Percentiles rank a stretch among this genome's conserved stretches.
Evolutionary conservation across 2,797 vertebrate genomes (phyloP).

Genomic region (Poeciliopsis presidionis): DNA sequence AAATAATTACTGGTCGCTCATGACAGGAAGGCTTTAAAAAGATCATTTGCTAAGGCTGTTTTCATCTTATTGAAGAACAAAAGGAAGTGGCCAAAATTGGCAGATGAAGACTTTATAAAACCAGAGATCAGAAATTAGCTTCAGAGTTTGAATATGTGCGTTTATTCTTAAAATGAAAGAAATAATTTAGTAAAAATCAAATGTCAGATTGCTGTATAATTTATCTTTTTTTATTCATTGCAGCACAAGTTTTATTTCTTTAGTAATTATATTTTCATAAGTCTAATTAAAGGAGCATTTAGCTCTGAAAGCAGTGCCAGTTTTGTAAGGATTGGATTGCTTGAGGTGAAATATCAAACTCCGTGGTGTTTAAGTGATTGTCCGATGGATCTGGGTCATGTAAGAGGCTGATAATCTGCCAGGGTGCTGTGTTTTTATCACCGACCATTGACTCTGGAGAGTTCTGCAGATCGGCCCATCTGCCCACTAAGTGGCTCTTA

Average conservation of each 20-base stretch:
- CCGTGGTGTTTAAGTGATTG: constrained; percentile 1
- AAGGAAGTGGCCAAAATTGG: background rate
- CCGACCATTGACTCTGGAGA: constrained; percentile 50
- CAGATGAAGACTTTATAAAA: background rate
- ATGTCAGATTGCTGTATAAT: background rate
- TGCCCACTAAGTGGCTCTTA: constrained; percentile 72
- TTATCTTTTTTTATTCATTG: constrained; percentile 3
- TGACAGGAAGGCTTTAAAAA: background rate
- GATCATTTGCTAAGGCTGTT: background rate
- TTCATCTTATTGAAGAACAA: background rate
- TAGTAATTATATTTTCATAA: background rate
- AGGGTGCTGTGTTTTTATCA: constrained; percentile 59
- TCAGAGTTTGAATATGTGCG: background rate
- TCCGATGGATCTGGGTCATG: constrained; percentile 30
- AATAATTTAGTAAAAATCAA: background rate
- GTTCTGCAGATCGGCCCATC: constrained; percentile 59
- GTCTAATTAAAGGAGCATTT: background rate
- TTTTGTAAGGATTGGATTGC: background rate
- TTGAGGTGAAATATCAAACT: constrained; percentile 2
- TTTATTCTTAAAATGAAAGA: background rate
- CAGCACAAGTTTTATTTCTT: background rate
- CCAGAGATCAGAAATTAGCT: background rate
- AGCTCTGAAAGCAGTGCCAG: background rate
- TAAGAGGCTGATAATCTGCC: constrained; percentile 49
- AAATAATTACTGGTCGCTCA: background rate